phyloP scores from a whole-genome alignment of 2,888 invertebrate species.

The Megamerina dolium region DNA sequence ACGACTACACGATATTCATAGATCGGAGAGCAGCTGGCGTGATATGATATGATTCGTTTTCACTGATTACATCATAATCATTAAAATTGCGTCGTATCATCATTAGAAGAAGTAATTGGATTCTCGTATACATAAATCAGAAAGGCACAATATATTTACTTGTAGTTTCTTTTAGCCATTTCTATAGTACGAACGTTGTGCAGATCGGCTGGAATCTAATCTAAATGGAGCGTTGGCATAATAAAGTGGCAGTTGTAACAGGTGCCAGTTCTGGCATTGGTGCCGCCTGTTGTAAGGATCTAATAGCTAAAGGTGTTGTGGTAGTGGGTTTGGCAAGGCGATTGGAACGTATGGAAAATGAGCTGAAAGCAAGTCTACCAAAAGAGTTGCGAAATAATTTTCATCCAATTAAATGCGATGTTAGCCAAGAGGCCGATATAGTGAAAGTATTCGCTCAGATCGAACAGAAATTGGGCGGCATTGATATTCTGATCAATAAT shows the following conservation, averaged over 20 bases:
- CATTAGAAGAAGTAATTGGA: no score
- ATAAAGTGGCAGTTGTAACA: slow-evolving; percentile 58
- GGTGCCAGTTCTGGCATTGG: slow-evolving; percentile 60
- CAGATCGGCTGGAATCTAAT: no score
- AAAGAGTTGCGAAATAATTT: slow-evolving; percentile 34
- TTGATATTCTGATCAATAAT: slow-evolving; percentile 57
- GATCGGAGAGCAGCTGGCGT: no score
- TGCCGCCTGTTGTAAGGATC: slow-evolving; percentile 46
- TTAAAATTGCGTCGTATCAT: no score
- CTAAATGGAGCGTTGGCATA: slow-evolving; percentile 55
- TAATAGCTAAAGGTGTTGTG: slow-evolving; percentile 51
- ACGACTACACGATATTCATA: no score
- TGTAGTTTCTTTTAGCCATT: no score
- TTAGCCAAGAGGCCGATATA: slow-evolving; percentile 53
- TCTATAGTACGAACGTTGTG: no score
- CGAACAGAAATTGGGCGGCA: slow-evolving; percentile 51
- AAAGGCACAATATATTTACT: no score
- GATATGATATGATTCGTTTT: no score
- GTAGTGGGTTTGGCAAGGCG: slow-evolving; percentile 54
- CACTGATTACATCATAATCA: no score
- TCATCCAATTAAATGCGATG: slow-evolving; percentile 51
- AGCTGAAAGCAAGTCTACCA: slow-evolving; percentile 23
- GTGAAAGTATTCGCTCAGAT: slow-evolving; percentile 51
- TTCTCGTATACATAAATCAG: no score
- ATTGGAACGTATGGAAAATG: slow-evolving; percentile 44